Evolutionary conservation across 2,888 invertebrate species (phyloP), one percentile per base, ranked within the genome.

Genomic region (Habrosyne pyritoides): DNA sequence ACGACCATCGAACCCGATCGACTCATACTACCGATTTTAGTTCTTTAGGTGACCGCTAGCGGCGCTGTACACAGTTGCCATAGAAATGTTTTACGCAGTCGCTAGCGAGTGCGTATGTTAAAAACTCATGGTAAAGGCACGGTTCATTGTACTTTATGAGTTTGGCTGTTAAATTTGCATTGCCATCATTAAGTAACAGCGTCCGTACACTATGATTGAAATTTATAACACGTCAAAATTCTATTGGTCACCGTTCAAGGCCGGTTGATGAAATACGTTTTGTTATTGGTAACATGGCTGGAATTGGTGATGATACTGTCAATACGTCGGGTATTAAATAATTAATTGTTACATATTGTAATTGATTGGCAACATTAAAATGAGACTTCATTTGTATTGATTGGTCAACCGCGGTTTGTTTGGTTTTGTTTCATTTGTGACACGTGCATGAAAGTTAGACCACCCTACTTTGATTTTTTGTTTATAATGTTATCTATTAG

Each of bases 221-320:
- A 84, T 85, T 83, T 83, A 84, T 73, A 61, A 58, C 77, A 54
- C 66, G 75, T 67, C 73, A 74, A 76, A 76, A 73, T 71, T 76
- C 75, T 76, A 75, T 75, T 76, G 69, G 55, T 60, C 51, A 36
- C 67, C 67, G 61, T 69, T 65, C 74, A 77, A 72, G 75, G 76
- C 59, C 68, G 62, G 60, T 55, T 58, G 42, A 51, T 47, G 52
- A 24, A 54, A 22, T 47, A 18, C 47, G 22, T 21, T 24, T 47
- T 18, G 42, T 42, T 42, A 5, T 33, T 33, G 33, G n/a, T 33
- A n/a, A 33, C 33, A n/a, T 8, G n/a, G 6, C 42, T 18, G 42
- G 18, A 42, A 8, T 42, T 42, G 14, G 42, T 42, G 18, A 42
- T 42, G 42, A 8, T 42, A 36, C 18, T 42, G 42, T 18, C 42